Conservation (phyloP, 2,888 invertebrate species). For the Gibbula magus region DNA sequence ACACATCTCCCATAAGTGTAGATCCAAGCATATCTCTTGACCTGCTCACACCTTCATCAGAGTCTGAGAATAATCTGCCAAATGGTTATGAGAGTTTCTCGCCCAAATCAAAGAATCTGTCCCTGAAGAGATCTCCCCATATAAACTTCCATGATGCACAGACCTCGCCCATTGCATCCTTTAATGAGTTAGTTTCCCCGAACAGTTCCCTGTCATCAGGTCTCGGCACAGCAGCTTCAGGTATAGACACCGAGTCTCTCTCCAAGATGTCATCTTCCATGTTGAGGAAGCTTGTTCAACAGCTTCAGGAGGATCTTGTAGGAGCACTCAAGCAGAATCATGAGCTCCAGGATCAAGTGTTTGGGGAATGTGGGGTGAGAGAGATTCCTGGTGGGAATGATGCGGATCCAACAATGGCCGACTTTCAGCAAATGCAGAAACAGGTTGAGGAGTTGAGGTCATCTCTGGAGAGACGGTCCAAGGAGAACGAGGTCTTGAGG, state of each 20-base stretch:
- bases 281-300: slow-evolving; percentile 46
- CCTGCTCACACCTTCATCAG: background rate
- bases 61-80: background rate
- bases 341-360: slow-evolving; percentile 40
- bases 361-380: slow-evolving; percentile 13
- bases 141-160: background rate
- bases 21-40: background rate
- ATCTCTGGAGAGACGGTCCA: slow-evolving; percentile 28
- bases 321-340: slow-evolving; percentile 43
- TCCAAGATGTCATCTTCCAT: slow-evolving; percentile 46
- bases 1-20: background rate
- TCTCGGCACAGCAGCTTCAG: background rate
- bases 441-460: slow-evolving; percentile 40
- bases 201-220: background rate
- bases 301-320: slow-evolving; percentile 48
- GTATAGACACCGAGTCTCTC: slow-evolving; percentile 26
- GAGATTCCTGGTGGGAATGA: slow-evolving; percentile 43
- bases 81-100: too few relatives aligned
- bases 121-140: background rate
- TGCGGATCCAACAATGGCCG: slow-evolving; percentile 29
- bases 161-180: slow-evolving; percentile 17
- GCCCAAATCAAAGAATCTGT: too few relatives aligned
- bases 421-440: slow-evolving; percentile 30
- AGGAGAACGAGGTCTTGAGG: slow-evolving; percentile 41
- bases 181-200: background rate